phyloP scores from a whole-genome alignment of 2,113 vertebrate species.

The Ia io region DNA sequence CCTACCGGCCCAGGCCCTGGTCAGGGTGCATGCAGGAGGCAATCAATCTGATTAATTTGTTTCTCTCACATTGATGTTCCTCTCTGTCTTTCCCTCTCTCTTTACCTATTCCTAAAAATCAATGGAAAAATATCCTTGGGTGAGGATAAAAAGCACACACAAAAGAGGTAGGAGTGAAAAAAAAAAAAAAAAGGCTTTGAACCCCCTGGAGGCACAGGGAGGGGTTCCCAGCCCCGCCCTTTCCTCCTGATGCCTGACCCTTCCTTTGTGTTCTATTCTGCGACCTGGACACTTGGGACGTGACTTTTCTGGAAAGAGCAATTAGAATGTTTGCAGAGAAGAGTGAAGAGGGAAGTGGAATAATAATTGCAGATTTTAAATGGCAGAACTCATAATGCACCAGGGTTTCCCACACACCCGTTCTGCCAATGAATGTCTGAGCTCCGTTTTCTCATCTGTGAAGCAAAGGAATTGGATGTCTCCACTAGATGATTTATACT shows the following conservation, averaged over 20 bases:
- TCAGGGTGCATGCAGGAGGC: too few relatives aligned
- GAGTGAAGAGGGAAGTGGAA: neutral
- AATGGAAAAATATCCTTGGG: too few relatives aligned
- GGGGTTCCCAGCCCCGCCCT: constrained; percentile 35
- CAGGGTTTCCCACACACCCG: neutral
- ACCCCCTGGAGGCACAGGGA: neutral
- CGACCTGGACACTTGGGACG: constrained; percentile 32
- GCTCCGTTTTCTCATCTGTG: constrained; percentile 30
- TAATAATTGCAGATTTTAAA: constrained; percentile 36
- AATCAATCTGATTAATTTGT: too few relatives aligned
- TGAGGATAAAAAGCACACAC: too few relatives aligned
- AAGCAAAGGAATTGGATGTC: neutral
- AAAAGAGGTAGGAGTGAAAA: too few relatives aligned
- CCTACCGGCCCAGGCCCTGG: too few relatives aligned
- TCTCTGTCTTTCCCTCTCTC: too few relatives aligned
- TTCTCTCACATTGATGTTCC: too few relatives aligned
- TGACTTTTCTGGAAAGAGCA: constrained; percentile 43
- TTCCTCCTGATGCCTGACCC: constrained; percentile 20
- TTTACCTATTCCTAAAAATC: too few relatives aligned
- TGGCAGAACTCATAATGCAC: constrained; percentile 12
- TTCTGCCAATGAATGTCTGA: constrained; percentile 28
- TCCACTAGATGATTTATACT: neutral
- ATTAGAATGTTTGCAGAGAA: neutral
- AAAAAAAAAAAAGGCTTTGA: constrained; percentile 4
- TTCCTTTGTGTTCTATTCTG: constrained; percentile 47